phyloP scores from a whole-genome alignment of 2,888 invertebrate genomes.

The Drosophila dives region DNA sequence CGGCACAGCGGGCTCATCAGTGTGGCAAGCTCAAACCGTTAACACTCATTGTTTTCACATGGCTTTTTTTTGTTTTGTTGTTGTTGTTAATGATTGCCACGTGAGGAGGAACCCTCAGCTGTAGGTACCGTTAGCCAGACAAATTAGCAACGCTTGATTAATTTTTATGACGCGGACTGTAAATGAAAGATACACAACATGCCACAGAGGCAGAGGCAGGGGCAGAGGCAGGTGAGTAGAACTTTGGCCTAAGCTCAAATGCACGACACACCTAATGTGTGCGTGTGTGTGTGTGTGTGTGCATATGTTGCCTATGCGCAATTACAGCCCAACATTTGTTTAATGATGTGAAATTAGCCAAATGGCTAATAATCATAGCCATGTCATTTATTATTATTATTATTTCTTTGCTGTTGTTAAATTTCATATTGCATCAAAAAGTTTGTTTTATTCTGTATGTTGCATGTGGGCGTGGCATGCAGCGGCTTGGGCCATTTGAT shows the following conservation, averaged over 20 bases:
- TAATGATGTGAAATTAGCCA: slow-evolving; percentile 61
- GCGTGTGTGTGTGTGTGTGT: not conserved
- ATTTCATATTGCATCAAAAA: slow-evolving; percentile 39
- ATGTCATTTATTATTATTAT: slow-evolving; percentile 19
- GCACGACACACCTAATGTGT: not conserved
- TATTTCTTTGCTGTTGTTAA: slow-evolving; percentile 19
- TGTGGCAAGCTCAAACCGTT: slow-evolving; percentile 21
- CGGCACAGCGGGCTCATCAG: slow-evolving; percentile 29
- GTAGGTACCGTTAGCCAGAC: slow-evolving; percentile 55
- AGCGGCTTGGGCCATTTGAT: slow-evolving; percentile 53
- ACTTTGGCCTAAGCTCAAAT: slow-evolving; percentile 7
- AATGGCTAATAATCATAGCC: slow-evolving; percentile 55
- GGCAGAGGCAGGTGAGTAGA: slow-evolving; percentile 23
- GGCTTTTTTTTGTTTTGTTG: not conserved
- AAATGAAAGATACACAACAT: slow-evolving; percentile 45
- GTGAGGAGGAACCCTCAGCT: slow-evolving; percentile 3
- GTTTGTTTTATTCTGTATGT: slow-evolving; percentile 23
- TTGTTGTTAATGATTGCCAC: slow-evolving; percentile 41
- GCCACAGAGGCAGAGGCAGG: slow-evolving; percentile 8
- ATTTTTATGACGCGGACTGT: slow-evolving; percentile 64
- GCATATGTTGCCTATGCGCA: slow-evolving; percentile 17
- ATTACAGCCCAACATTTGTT: slow-evolving; percentile 39
- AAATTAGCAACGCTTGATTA: slow-evolving; percentile 77
- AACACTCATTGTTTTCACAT: slow-evolving; percentile 48
- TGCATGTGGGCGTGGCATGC: slow-evolving; percentile 42